Conservation (phyloP, 2,113 vertebrate genomes). For the Scatophagus argus region DNA sequence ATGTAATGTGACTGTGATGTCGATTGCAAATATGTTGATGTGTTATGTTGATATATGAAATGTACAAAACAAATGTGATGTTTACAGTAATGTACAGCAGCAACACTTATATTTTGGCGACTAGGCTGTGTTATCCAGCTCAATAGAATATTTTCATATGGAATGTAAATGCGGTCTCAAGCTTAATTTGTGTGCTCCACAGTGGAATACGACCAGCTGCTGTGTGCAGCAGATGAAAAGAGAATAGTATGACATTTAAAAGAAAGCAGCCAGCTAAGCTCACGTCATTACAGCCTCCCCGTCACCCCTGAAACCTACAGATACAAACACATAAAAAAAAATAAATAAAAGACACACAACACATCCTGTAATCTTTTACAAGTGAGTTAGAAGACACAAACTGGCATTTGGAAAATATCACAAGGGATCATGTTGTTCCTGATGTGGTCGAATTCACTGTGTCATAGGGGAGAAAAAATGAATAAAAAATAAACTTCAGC, state of each 20-base stretch:
- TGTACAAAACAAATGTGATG: too few relatives aligned
- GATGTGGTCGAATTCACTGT: conserved; percentile 17
- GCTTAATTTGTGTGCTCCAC: neutral
- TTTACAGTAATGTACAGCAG: too few relatives aligned
- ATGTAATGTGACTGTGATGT: too few relatives aligned
- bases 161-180: neutral
- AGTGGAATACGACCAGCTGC: conserved; percentile 8
- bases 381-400: conserved; percentile 23
- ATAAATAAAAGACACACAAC: neutral
- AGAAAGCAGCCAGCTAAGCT: conserved; percentile 28
- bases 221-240: conserved; percentile 37
- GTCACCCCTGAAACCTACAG: conserved; percentile 30
- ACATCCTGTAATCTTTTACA: conserved; percentile 8
- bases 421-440: conserved; percentile 42
- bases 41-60: too few relatives aligned
- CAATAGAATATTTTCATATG: neutral
- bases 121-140: neutral
- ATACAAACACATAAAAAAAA: neutral
- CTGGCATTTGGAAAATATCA: conserved; percentile 59
- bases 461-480: neutral
- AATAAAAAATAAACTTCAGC: neutral
- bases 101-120: too few relatives aligned
- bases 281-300: conserved; percentile 28
- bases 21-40: too few relatives aligned
- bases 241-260: conserved; percentile 53